Percentiles rank a stretch among this genome's conserved stretches.
Evolutionary conservation across 2,888 invertebrate species (phyloP).

Genomic region (Yponomeuta evonymella): DNA sequence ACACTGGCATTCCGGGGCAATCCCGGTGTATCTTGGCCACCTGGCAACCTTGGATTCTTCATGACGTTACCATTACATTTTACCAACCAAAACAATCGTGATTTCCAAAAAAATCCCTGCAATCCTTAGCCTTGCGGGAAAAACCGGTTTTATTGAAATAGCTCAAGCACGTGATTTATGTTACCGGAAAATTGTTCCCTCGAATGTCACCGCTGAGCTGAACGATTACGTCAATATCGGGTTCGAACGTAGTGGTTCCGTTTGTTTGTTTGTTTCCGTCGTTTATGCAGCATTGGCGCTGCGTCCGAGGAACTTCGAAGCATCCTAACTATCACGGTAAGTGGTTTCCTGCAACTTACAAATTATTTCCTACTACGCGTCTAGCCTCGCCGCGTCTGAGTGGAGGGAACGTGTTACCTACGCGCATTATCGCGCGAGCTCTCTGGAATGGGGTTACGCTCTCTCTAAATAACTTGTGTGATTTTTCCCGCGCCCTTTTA

Average conservation of each 20-base stretch:
- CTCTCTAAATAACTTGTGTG: background rate
- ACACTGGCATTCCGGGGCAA: no score
- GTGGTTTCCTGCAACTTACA: background rate
- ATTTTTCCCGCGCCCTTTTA: background rate
- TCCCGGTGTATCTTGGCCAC: no score
- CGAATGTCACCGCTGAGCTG: background rate
- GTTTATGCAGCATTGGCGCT: background rate
- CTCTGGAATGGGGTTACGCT: background rate
- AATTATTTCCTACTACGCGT: background rate
- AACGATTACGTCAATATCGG: background rate
- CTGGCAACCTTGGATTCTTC: background rate
- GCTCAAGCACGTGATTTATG: background rate
- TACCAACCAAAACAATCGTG: background rate
- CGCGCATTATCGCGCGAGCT: background rate
- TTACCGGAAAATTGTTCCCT: no score
- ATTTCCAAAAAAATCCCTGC: background rate
- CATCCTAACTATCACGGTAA: conserved; percentile 5
- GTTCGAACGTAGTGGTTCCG: background rate
- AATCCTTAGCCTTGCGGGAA: background rate
- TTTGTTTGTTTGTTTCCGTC: background rate
- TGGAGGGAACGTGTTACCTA: background rate
- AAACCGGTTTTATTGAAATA: background rate
- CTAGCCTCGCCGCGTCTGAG: background rate
- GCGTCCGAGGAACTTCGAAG: background rate
- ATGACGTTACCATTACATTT: background rate